Conservation (phyloP, 2,888 invertebrate genomes). For the Neuroscelio doddi region DNA sequence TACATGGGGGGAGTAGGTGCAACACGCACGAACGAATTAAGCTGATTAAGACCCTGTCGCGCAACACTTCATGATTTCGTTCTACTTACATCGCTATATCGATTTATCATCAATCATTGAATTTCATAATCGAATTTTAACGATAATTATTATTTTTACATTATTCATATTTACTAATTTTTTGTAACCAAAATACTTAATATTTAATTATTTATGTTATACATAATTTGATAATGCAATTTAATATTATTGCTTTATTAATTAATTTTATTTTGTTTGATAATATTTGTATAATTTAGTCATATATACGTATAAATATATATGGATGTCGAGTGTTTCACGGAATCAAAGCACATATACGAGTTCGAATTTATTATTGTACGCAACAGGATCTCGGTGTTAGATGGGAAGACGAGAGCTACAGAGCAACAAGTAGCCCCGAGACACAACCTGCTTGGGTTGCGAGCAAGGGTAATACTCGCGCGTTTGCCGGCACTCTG, state of each 20-base stretch:
- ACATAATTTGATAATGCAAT: no score
- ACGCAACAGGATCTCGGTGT: conserved; percentile 33
- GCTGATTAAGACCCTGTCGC: conserved; percentile 39
- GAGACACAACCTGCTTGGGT: conserved; percentile 36
- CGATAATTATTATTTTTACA: background rate
- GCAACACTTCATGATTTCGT: conserved; percentile 36
- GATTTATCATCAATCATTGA: conserved; percentile 39
- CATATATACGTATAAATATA: background rate
- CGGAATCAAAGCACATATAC: conserved; percentile 5
- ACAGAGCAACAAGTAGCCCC: conserved; percentile 40
- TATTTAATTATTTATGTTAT: no score
- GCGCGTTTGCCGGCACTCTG: background rate
- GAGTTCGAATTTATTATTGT: conserved; percentile 27
- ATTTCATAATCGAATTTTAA: conserved; percentile 9
- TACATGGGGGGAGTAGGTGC: conserved; percentile 16
- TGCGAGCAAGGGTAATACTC: conserved; percentile 19
- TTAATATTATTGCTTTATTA: no score
- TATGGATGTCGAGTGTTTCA: background rate
- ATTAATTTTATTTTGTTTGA: background rate
- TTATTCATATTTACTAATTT: background rate
- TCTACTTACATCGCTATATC: conserved; percentile 20
- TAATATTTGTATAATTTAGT: background rate
- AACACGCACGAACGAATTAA: conserved; percentile 18
- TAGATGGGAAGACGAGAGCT: conserved; percentile 28
- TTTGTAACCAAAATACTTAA: background rate